Base-by-base conservation (phyloP, 2,888 invertebrate genomes). In the Rambutsinella grinnellia region DNA sequence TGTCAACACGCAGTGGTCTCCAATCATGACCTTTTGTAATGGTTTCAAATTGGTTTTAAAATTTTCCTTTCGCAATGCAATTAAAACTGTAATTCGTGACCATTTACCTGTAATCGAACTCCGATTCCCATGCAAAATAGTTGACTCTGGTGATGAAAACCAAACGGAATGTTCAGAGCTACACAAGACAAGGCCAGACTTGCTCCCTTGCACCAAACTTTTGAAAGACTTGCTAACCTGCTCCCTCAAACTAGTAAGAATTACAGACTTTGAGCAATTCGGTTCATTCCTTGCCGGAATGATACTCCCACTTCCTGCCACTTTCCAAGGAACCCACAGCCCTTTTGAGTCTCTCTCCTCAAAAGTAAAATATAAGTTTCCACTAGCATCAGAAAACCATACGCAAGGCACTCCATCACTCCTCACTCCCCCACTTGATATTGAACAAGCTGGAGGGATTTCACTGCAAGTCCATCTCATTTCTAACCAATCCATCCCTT, bases 11-110 rank as follows among this genome's bases (percentile, higher is more conserved):
- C 17, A 84, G 71, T 27, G 72, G 67, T 24, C 66, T 70, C 85
- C 85, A 85, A 23, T 61, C 70, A 67, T 85, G 84, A 44, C 85
- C 84, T 83, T n/a, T n/a, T n/a, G n/a, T n/a, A n/a, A n/a, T n/a
- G n/a, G n/a, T n/a, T n/a, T n/a, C n/a, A n/a, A n/a, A n/a, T n/a
- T n/a, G n/a, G n/a, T n/a, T n/a, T n/a, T n/a, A n/a, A n/a, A n/a
- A n/a, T n/a, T n/a, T n/a, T n/a, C n/a, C n/a, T n/a, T n/a, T n/a
- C n/a, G n/a, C n/a, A n/a, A n/a, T n/a, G n/a, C n/a, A n/a, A n/a
- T n/a, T n/a, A n/a, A n/a, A n/a, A n/a, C n/a, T n/a, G n/a, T n/a
- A n/a, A n/a, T n/a, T n/a, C n/a, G n/a, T n/a, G n/a, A n/a, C n/a
- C 28, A 23, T 17, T 68, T 79, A 85, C 85, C 85, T 58, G 80